Conservation (phyloP, 2,888 invertebrate species). For the Aphidius colemani region DNA sequence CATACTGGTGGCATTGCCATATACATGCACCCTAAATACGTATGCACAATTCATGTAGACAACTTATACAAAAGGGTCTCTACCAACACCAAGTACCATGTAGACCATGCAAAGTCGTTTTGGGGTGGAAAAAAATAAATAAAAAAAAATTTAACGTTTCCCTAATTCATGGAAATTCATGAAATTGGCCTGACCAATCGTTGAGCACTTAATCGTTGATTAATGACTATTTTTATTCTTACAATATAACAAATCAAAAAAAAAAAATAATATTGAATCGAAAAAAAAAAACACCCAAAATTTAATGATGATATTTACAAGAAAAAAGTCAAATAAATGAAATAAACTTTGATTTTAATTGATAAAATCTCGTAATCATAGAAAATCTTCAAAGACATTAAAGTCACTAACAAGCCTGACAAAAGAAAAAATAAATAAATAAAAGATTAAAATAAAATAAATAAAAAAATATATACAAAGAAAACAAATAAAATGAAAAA, state of each 20-base stretch:
- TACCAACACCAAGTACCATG: constrained; percentile 21
- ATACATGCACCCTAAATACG: constrained; percentile 1
- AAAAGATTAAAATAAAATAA: not conserved
- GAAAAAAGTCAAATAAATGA: too few relatives aligned
- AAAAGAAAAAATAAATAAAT: not conserved
- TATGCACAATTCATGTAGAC: constrained; percentile 15
- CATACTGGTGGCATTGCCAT: constrained; percentile 55
- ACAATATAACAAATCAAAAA: too few relatives aligned
- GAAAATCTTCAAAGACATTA: too few relatives aligned
- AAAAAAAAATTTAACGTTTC: constrained; percentile 36
- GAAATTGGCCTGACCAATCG: constrained; percentile 57
- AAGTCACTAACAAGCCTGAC: too few relatives aligned
- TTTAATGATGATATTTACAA: too few relatives aligned
- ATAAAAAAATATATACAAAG: constrained; percentile 11
- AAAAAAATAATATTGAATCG: not conserved
- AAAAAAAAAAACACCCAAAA: not conserved
- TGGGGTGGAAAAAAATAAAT: constrained; percentile 11
- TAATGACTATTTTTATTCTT: constrained; percentile 44
- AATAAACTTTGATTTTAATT: too few relatives aligned
- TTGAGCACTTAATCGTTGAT: constrained; percentile 59
- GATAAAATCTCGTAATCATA: too few relatives aligned
- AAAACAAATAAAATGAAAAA: constrained; percentile 28
- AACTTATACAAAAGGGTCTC: not conserved
- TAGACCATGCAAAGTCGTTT: constrained; percentile 16
- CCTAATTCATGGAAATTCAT: constrained; percentile 57